Evolutionary conservation across 1,140 invertebrate genomes (phyloP).

Genomic region (Tetragonula clypearis): DNA sequence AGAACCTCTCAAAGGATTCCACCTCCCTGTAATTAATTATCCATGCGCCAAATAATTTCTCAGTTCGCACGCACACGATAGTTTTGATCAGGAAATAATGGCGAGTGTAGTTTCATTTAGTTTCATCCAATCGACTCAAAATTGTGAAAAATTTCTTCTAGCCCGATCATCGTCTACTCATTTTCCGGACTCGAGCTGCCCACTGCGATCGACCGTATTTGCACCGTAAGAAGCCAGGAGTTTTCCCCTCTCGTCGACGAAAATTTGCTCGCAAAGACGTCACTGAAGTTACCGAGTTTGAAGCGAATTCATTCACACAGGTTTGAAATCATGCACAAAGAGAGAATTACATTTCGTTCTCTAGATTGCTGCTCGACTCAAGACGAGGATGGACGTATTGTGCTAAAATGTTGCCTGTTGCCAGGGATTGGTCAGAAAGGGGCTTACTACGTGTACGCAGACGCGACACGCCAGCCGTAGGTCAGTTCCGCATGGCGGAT

Average conservation of each 20-base stretch:
- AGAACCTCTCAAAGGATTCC: background rate
- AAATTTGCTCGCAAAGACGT: constrained; percentile 36
- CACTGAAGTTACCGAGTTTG: background rate
- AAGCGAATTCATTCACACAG: constrained; percentile 33
- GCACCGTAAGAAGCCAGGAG: constrained; percentile 20
- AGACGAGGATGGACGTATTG: constrained; percentile 39
- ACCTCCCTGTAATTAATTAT: background rate
- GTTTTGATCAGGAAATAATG: too few species aligned
- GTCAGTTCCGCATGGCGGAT: constrained; percentile 41
- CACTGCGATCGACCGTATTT: constrained; percentile 19
- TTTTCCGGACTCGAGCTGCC: background rate
- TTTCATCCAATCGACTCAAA: background rate
- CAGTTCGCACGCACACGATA: background rate
- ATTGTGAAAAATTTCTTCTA: background rate
- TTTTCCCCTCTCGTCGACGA: background rate
- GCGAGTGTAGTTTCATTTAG: background rate
- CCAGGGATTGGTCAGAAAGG: background rate
- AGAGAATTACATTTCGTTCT: background rate
- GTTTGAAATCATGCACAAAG: background rate
- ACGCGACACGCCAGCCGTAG: constrained; percentile 1
- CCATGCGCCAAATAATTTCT: background rate
- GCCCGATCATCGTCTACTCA: background rate
- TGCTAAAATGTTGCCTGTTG: constrained; percentile 15
- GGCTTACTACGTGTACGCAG: constrained; percentile 7
- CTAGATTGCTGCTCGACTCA: background rate